These are phyloP conservation scores for Teinopalpus imperialis DNA, from an alignment of 2,888 invertebrate genomes.

Conservation along the genomic window DNA sequence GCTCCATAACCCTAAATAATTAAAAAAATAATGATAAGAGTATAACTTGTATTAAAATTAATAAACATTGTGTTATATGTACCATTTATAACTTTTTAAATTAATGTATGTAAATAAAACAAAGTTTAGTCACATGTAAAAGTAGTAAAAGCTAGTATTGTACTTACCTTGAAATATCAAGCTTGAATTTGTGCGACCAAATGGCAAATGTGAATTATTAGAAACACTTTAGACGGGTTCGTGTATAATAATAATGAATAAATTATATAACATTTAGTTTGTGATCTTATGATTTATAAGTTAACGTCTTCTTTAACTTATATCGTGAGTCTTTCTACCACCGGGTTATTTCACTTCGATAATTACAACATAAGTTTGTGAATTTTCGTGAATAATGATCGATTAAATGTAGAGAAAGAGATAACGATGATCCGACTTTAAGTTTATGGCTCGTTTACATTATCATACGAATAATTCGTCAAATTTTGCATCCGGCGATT, in stretches of 20 bases:
- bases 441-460: too few species aligned
- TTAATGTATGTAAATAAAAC: too few species aligned
- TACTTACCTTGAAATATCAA: constrained; percentile 14
- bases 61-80: too few species aligned
- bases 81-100: too few species aligned
- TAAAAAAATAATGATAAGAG: not conserved
- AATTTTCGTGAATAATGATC: not conserved
- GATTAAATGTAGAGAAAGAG: not conserved
- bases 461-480: too few species aligned
- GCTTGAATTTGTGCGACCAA: constrained; percentile 12
- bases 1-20: constrained; percentile 7
- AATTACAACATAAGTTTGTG: too few species aligned
- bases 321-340: not conserved
- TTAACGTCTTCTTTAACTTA: too few species aligned
- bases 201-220: constrained; percentile 13
- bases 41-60: too few species aligned
- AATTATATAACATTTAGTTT: too few species aligned
- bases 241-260: too few species aligned
- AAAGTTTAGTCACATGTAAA: constrained; percentile 5
- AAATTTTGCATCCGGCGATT: too few species aligned
- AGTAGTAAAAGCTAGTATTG: not conserved
- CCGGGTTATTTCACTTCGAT: constrained; percentile 1
- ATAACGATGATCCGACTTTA: not conserved
- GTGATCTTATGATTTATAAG: too few species aligned
- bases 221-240: constrained; percentile 8